Evolutionary conservation across 2,113 vertebrate species (phyloP).

Genomic region (Dromas ardeola): DNA sequence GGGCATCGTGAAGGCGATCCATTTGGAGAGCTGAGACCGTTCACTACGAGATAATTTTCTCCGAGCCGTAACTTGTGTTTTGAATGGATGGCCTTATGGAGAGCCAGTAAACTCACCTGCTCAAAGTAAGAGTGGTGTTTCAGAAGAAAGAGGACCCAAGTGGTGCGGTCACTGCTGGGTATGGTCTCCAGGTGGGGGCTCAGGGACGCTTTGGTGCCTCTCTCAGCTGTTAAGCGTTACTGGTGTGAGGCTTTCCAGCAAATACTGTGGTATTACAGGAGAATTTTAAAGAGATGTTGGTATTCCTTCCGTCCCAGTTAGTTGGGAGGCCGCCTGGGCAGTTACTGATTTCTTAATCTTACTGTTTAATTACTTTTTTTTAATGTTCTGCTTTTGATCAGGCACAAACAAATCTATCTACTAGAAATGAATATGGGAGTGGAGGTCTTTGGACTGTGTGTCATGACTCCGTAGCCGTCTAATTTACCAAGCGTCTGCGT

Average conservation of each 20-base stretch:
- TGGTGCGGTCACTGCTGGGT: neutral
- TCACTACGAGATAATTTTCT: neutral
- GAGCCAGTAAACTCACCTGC: accelerated
- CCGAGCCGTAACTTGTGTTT: neutral
- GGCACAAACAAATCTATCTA: neutral
- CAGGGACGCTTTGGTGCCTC: neutral
- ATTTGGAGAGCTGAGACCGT: neutral
- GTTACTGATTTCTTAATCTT: neutral
- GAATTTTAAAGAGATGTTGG: neutral
- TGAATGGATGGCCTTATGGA: neutral
- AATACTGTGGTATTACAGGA: accelerated
- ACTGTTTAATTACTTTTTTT: neutral
- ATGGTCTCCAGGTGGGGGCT: neutral
- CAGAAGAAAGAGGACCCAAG: accelerated
- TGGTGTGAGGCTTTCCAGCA: neutral
- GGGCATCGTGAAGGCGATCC: neutral
- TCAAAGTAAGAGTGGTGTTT: neutral
- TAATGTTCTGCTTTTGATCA: neutral
- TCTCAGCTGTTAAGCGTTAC: neutral
- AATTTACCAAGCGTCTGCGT: too few relatives aligned
- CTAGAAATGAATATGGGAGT: neutral
- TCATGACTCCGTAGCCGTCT: neutral
- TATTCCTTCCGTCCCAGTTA: neutral
- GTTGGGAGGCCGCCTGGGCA: neutral
- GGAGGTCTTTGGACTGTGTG: neutral